A percentile compares a stretch with the other conserved stretches of the same genome.
Conservation (phyloP, 37 sponge, comb jelly and placozoan genomes). For the Hormiphora californensis region DNA sequence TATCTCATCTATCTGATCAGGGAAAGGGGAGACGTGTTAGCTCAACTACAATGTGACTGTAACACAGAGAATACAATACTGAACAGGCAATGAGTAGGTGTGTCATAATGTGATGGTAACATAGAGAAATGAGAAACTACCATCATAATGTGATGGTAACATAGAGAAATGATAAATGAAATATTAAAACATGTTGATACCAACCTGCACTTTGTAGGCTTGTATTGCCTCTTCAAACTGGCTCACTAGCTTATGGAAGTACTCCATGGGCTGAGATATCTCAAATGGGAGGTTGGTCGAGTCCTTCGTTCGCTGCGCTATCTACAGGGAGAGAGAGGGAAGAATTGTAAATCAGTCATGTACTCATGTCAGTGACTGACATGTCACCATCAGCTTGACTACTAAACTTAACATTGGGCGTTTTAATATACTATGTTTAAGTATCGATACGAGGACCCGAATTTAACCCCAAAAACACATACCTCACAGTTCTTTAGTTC, state of each 20-base stretch:
- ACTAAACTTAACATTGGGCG: neutral
- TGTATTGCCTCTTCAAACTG: slow-evolving; percentile 38
- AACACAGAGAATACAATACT: no score
- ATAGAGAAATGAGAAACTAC: no score
- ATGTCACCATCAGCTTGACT: neutral
- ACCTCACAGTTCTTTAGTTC: slow-evolving; percentile 48
- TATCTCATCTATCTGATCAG: slow-evolving; percentile 22
- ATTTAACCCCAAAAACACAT: neutral
- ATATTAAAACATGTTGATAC: no score
- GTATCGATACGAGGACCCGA: neutral
- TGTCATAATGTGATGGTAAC: no score
- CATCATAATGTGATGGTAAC: no score
- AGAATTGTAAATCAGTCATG: neutral
- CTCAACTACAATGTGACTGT: no score
- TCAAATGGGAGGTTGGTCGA: slow-evolving; percentile 36
- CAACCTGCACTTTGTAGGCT: slow-evolving; percentile 27
- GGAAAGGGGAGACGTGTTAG: neutral
- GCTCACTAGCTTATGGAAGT: slow-evolving; percentile 30
- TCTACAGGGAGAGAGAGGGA: neutral
- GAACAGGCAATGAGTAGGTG: no score
- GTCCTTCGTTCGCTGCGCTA: slow-evolving; percentile 24
- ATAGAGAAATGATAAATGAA: no score
- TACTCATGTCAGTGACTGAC: neutral
- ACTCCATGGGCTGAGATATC: slow-evolving; percentile 39
- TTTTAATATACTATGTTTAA: neutral